Conservation (phyloP, 2,888 invertebrate genomes). For the Bombylius discolor region DNA sequence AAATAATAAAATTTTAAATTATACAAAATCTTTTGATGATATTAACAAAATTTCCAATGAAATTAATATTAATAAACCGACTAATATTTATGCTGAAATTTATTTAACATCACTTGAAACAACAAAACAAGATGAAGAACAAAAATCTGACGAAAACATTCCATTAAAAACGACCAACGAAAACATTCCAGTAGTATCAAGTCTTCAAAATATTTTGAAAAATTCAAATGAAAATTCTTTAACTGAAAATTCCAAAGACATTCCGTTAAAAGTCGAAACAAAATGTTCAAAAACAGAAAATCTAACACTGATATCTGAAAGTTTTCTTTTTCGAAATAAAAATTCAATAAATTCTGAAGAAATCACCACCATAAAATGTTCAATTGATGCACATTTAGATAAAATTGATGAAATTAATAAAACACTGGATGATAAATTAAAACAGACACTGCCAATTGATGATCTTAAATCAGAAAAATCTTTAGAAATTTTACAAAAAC, state of each 20-base stretch:
- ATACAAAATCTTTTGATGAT: not conserved
- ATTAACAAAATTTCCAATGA: not conserved
- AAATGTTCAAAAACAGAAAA: not conserved
- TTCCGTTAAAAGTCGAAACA: not conserved
- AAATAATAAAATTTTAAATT: not conserved
- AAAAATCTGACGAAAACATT: no score
- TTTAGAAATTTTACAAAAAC: not conserved
- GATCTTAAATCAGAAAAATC: not conserved
- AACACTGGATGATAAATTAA: constrained; percentile 29
- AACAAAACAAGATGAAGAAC: not conserved
- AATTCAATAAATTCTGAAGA: not conserved
- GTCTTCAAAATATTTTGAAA: no score
- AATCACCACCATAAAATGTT: constrained; percentile 17
- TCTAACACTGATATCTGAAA: not conserved
- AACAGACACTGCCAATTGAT: constrained; percentile 20
- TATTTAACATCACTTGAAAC: not conserved
- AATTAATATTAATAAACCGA: not conserved
- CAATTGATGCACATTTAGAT: constrained; percentile 33
- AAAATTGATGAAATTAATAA: constrained; percentile 33
- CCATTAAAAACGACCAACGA: no score
- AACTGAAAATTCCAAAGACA: not conserved
- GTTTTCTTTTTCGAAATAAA: not conserved
- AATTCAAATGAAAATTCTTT: not conserved
- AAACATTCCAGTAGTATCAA: no score
- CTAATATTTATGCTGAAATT: not conserved